Base-by-base conservation (phyloP, 1,140 invertebrate genomes). In the Drosophila murphyi region DNA sequence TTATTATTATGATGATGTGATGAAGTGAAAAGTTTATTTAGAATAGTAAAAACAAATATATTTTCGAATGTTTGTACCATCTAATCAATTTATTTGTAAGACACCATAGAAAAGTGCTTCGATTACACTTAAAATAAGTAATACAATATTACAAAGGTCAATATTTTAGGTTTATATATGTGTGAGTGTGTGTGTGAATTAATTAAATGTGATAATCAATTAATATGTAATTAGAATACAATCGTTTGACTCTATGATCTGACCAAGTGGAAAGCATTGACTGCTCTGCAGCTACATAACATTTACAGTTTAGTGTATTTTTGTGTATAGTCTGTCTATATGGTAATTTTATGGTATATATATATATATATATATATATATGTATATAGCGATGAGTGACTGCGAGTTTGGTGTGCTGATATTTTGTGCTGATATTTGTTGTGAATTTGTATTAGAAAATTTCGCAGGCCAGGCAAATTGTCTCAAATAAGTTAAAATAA, bases 71-170 rank as follows among this genome's bases (percentile, higher is more conserved):
- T 67, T 63, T n/a, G 31, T 87, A 79, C 61, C 68, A 70, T 82
- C 78, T 87, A 76, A 79, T 60, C 54, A 70, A 69, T 80, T 80
- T 83, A 80, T 83, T 82, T 61, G 52, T 71, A 70, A 52, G 50
- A 87, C 81, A 76, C 63, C 81, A 77, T 65, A 65, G 56, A 82
- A 75, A 63, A 60, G 60, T 54, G 56, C 52, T 79, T 87, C 64
- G 63, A 72, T 82, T 88, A 87, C 64, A 88, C 69, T 74, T 87
- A 87, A 41, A 74, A 82, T 82, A 82, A 64, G 69, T 80, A 69
- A 76, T 76, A 80, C 69, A 65, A 80, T 79, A 87, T 82, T 82
- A 79, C 79, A 85, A 80, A 72, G 76, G 50, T 76, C 55, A 78
- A 64, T 57, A 71, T 62, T 39, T 82, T 20, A 20, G 20, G 20